Evolutionary conservation across 2,888 invertebrate genomes (phyloP).

Genomic region (Melanophora roralis): DNA sequence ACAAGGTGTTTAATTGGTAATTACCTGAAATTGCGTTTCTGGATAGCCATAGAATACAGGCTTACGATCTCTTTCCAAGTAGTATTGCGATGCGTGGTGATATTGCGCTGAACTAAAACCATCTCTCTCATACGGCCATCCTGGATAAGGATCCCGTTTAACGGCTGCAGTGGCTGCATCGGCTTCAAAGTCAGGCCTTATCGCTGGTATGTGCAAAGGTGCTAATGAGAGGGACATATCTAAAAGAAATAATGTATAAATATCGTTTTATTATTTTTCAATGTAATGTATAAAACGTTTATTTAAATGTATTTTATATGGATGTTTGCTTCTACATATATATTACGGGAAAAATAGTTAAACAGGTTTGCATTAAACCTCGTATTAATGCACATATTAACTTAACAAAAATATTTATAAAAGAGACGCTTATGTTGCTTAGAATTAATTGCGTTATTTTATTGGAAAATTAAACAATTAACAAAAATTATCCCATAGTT

Average conservation of each 20-base stretch:
- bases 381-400: no score
- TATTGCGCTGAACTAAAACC: conserved; percentile 76
- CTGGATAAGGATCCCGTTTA: conserved; percentile 76
- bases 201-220: conserved; percentile 92
- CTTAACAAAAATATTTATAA: no score
- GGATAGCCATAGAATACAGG: conserved; percentile 77
- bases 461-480: no score
- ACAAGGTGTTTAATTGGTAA: background rate
- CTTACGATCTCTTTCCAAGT: conserved; percentile 77
- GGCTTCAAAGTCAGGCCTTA: conserved; percentile 82
- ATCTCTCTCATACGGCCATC: conserved; percentile 76
- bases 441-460: no score
- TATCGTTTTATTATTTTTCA: background rate
- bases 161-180: conserved; percentile 76
- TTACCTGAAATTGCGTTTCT: conserved; percentile 77
- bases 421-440: no score
- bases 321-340: no score
- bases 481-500: no score
- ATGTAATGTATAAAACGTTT: no score
- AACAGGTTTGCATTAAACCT: no score
- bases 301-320: no score
- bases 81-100: conserved; percentile 75
- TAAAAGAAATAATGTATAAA: conserved; percentile 54
- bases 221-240: conserved; percentile 82
- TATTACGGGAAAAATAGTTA: no score